phyloP scores from a whole-genome alignment of 2,797 vertebrate species.

The Rhodeus uyekii region DNA sequence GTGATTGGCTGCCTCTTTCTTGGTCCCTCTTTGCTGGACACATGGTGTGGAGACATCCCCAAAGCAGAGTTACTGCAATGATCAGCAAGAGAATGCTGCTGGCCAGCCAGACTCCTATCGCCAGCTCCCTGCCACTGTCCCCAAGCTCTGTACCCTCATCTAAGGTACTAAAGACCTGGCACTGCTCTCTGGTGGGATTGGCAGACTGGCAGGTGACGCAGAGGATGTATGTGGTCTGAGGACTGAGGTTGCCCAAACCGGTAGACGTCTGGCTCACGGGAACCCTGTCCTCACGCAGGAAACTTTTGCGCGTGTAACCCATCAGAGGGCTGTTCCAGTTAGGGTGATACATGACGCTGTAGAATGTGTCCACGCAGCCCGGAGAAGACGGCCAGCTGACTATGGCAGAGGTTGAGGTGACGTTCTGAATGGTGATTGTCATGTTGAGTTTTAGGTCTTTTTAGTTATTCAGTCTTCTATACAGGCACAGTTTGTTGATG shows the following conservation, averaged over 20 bases:
- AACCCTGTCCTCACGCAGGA: constrained; percentile 85
- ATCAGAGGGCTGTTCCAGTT: constrained; percentile 85
- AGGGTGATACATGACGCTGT: constrained; percentile 89
- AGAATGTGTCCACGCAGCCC: constrained; percentile 83
- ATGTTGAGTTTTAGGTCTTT: constrained; percentile 64
- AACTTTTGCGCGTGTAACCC: constrained; percentile 82
- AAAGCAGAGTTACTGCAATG: constrained; percentile 79
- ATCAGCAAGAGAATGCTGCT: constrained; percentile 84
- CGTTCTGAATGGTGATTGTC: constrained; percentile 81
- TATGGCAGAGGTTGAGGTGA: constrained; percentile 80
- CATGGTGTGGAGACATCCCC: constrained; percentile 80
- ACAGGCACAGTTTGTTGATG: neutral
- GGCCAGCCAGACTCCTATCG: constrained; percentile 85
- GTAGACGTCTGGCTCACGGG: constrained; percentile 82
- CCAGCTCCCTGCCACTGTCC: constrained; percentile 80
- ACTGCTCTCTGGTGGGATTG: constrained; percentile 83
- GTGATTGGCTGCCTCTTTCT: constrained; percentile 31
- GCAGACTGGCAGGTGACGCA: constrained; percentile 88
- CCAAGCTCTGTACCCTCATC: constrained; percentile 65
- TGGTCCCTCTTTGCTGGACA: constrained; percentile 67
- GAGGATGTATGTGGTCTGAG: constrained; percentile 84
- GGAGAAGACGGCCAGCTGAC: constrained; percentile 82
- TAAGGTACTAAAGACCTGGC: constrained; percentile 83
- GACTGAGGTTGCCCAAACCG: constrained; percentile 81
- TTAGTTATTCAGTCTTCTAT: constrained; percentile 1